These are phyloP conservation scores for Elmis aenea DNA, from an alignment of 2,888 invertebrate species.

Conservation along the genomic window DNA sequence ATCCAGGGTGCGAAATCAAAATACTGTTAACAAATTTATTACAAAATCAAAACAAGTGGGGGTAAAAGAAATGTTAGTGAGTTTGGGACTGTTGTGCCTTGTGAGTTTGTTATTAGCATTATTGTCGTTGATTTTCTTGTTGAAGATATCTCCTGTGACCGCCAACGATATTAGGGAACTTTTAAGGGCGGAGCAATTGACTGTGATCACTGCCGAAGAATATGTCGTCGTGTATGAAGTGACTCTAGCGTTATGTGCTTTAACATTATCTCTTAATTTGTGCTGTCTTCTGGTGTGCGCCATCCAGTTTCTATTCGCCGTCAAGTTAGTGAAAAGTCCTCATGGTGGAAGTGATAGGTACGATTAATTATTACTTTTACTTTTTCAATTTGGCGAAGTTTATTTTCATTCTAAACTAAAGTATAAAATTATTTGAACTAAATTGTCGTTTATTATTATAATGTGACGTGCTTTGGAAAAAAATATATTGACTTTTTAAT, in stretches of 20 bases:
- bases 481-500: no score
- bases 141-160: slow-evolving; percentile 74
- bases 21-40: slow-evolving; percentile 41
- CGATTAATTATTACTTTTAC: slow-evolving; percentile 17
- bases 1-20: slow-evolving; percentile 47
- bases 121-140: slow-evolving; percentile 76
- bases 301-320: slow-evolving; percentile 90
- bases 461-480: no score
- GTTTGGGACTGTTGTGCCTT: slow-evolving; percentile 78
- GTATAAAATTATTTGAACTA: no score
- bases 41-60: slow-evolving; percentile 53
- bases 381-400: neutral
- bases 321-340: slow-evolving; percentile 83
- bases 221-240: slow-evolving; percentile 88
- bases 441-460: no score
- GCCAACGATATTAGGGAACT: slow-evolving; percentile 53
- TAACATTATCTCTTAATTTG: slow-evolving; percentile 82
- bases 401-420: neutral
- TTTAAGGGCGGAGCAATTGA: slow-evolving; percentile 53
- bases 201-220: slow-evolving; percentile 65
- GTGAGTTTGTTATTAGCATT: slow-evolving; percentile 79
- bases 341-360: slow-evolving; percentile 68
- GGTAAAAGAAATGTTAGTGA: slow-evolving; percentile 75
- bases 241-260: slow-evolving; percentile 81
- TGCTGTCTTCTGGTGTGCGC: slow-evolving; percentile 91